A percentile compares a stretch with the other conserved stretches of the same genome.
Conservation (phyloP, 2,113 vertebrate species). For the Tupaia chinensis region DNA sequence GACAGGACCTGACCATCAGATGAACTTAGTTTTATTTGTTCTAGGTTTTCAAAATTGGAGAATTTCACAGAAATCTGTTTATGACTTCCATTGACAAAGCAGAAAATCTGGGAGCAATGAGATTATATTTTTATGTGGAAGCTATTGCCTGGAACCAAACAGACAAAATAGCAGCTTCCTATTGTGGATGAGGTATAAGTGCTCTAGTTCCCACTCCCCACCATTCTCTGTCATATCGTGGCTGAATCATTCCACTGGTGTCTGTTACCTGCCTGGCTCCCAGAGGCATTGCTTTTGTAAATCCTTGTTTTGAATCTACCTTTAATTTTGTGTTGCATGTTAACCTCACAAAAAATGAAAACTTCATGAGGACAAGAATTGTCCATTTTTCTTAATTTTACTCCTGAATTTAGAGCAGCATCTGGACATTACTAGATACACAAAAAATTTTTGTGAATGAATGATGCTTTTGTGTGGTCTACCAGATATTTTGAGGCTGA, state of each 20-base stretch:
- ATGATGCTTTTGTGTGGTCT: background rate
- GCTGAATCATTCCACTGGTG: background rate
- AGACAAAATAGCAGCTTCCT: background rate
- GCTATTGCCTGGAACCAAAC: background rate
- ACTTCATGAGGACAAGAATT: background rate
- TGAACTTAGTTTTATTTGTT: slow-evolving; percentile 33
- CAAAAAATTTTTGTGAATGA: background rate
- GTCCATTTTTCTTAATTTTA: slow-evolving; percentile 24
- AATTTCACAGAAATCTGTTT: slow-evolving; percentile 49
- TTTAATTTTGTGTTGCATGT: background rate
- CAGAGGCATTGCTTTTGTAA: background rate
- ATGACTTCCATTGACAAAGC: slow-evolving; percentile 12
- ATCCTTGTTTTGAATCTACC: background rate
- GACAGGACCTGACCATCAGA: background rate
- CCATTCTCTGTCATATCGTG: background rate
- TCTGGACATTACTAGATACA: background rate
- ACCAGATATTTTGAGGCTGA: background rate
- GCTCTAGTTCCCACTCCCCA: background rate
- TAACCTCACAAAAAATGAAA: background rate
- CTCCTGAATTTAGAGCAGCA: background rate
- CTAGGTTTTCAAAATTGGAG: background rate
- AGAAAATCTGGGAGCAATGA: background rate
- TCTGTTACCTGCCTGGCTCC: background rate
- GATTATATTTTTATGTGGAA: background rate
- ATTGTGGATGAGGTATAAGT: background rate